Conservation (phyloP, 2,797 vertebrate species). For the Ara ararauna region DNA sequence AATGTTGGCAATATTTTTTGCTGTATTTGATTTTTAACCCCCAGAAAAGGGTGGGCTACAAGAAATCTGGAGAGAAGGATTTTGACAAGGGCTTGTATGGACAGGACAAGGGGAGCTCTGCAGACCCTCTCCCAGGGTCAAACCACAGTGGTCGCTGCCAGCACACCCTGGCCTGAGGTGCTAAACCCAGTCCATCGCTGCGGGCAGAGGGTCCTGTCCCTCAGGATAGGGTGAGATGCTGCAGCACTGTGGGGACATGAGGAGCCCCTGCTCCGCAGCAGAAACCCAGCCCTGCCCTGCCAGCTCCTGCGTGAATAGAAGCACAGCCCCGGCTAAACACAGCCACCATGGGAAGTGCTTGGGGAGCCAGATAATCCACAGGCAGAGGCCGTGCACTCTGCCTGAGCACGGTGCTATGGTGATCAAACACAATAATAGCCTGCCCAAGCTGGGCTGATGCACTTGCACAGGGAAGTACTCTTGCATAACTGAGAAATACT, state of each 20-base stretch:
- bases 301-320: not conserved
- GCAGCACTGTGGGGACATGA: not conserved
- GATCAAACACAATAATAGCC: accelerated
- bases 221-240: accelerated
- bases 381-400: not conserved
- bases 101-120: not conserved
- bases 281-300: not conserved
- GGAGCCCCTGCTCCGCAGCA: not conserved
- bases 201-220: not conserved
- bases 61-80: not conserved
- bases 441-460: not conserved
- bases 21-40: not conserved
- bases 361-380: not conserved
- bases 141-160: not conserved
- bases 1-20: not conserved
- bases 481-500: not conserved
- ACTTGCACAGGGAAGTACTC: not conserved
- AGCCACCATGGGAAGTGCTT: not conserved
- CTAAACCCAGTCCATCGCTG: not conserved
- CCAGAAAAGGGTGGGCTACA: not conserved
- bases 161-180: not conserved
- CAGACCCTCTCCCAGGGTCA: not conserved
- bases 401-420: not conserved
- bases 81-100: not conserved
- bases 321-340: not conserved